Evolutionary conservation across 2,888 invertebrate species (phyloP).

Genomic region (Pseudoips prasinana): DNA sequence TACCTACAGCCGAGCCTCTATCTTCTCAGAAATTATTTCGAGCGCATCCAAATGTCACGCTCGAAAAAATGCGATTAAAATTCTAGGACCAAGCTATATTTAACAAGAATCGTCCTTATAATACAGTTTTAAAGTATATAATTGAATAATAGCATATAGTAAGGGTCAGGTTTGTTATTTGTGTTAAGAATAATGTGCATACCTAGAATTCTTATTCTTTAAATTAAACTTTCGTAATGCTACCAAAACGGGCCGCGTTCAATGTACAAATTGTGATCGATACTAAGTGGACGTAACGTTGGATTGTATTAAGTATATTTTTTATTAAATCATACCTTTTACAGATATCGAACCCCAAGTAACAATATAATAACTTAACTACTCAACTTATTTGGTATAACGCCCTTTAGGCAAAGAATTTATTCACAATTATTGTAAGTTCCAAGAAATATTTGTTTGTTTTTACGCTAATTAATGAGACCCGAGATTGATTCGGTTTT

Average conservation of each 20-base stretch:
- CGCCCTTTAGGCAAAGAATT: constrained; percentile 60
- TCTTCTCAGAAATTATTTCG: too few species aligned
- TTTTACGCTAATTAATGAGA: constrained; percentile 26
- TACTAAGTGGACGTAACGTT: constrained; percentile 43
- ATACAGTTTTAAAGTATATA: too few species aligned
- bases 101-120: too few species aligned
- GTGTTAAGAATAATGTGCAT: constrained; percentile 23
- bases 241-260: constrained; percentile 23
- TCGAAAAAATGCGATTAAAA: too few species aligned
- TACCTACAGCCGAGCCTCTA: too few species aligned
- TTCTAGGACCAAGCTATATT: too few species aligned
- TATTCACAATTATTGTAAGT: constrained; percentile 49
- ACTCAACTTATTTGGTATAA: constrained; percentile 44
- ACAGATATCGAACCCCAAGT: constrained; percentile 40
- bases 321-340: constrained; percentile 39
- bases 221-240: constrained; percentile 29
- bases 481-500: constrained; percentile 22
- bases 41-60: too few species aligned
- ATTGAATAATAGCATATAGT: too few species aligned
- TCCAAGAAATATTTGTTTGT: constrained; percentile 37
- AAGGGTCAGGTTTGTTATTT: too few species aligned
- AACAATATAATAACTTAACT: constrained; percentile 72
- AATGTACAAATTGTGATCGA: constrained; percentile 39
- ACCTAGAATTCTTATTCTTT: constrained; percentile 32
- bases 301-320: constrained; percentile 42